Evolutionary conservation across 2,888 invertebrate species (phyloP).

Genomic region (Salticus scenicus): DNA sequence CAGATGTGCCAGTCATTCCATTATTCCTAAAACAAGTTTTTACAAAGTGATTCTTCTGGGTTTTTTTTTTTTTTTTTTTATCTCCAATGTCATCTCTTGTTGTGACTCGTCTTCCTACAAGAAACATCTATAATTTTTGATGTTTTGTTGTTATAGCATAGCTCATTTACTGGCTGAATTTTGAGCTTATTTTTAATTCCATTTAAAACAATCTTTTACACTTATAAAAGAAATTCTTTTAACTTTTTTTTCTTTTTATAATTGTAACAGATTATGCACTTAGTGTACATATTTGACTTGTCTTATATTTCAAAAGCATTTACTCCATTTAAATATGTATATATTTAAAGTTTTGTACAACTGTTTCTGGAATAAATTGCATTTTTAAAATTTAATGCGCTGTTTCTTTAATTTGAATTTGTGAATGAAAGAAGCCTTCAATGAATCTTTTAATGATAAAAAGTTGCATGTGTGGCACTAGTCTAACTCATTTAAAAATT

Average conservation of each 20-base stretch:
- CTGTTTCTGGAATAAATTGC: neutral
- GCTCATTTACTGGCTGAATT: neutral
- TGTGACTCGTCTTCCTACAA: conserved; percentile 42
- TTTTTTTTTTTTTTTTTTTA: conserved; percentile 17
- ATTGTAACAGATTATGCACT: conserved; percentile 43
- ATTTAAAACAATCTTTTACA: too few species aligned
- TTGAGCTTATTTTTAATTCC: conserved; percentile 36
- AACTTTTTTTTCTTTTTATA: conserved; percentile 46
- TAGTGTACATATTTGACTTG: conserved; percentile 51
- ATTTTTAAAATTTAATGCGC: neutral
- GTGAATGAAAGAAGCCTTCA: too few species aligned
- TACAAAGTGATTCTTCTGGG: conserved; percentile 19
- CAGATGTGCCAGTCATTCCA: conserved; percentile 12
- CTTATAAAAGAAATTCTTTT: too few species aligned
- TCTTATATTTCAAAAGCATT: neutral
- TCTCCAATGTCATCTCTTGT: conserved; percentile 29
- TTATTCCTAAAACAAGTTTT: conserved; percentile 54
- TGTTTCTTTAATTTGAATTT: too few species aligned
- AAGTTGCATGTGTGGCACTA: too few species aligned
- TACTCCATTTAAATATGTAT: conserved; percentile 3
- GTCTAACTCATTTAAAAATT: too few species aligned
- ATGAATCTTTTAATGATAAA: too few species aligned
- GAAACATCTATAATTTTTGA: conserved; percentile 36
- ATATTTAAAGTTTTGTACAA: neutral
- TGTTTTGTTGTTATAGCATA: conserved; percentile 28